These are phyloP conservation scores for Pterocles burchelli DNA, from an alignment of 2,113 vertebrate genomes.

Conservation along the genomic window DNA sequence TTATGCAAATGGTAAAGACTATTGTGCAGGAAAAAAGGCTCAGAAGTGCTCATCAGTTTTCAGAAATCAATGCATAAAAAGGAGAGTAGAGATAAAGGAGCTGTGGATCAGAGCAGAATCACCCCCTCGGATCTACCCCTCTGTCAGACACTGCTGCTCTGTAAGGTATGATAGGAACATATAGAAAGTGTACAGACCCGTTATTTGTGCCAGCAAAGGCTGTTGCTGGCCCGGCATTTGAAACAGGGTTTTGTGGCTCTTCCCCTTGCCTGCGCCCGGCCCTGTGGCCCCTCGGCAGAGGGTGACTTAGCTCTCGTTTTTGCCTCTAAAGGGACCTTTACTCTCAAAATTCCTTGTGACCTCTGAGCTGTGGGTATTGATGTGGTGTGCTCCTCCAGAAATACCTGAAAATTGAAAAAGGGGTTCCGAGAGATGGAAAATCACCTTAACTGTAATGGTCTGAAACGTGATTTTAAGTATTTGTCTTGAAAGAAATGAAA, in stretches of 20 bases:
- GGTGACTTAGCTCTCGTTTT: rapidly evolving
- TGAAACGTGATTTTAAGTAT: background rate
- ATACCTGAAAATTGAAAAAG: background rate
- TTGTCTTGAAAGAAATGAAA: background rate
- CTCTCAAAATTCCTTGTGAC: background rate
- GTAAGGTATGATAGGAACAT: too few relatives aligned
- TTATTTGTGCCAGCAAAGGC: background rate
- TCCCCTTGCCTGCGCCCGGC: background rate
- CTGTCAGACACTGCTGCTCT: rapidly evolving
- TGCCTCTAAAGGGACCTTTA: background rate
- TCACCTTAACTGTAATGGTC: too few relatives aligned
- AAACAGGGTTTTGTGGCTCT: background rate
- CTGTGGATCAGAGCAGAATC: background rate
- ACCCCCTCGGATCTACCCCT: too few relatives aligned
- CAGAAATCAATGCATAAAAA: background rate
- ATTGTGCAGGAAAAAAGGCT: background rate
- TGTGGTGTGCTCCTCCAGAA: background rate
- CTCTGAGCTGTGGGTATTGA: background rate
- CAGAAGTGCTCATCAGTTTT: background rate
- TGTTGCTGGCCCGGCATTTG: background rate
- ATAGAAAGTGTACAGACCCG: background rate
- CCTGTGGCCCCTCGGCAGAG: background rate
- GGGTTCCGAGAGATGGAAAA: background rate
- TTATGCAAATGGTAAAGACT: background rate
- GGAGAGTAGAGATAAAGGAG: background rate